A percentile compares a stretch with the other conserved stretches of the same genome.
Evolutionary conservation across 2,797 vertebrate genomes (phyloP).

Genomic region (Sebastes alutus): DNA sequence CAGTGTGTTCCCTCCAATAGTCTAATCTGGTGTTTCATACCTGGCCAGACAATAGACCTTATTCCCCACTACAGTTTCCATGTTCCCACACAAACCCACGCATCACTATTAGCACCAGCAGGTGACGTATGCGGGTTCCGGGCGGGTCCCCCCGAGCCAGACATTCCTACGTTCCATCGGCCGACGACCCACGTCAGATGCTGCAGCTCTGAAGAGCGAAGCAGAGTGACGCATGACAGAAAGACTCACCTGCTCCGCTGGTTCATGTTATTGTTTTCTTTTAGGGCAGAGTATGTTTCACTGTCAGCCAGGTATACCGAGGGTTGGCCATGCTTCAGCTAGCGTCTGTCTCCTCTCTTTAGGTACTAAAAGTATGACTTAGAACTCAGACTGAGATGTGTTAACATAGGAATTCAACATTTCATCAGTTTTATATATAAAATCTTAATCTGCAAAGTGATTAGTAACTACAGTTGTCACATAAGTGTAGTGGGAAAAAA

Average conservation of each 20-base stretch:
- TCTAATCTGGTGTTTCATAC: neutral
- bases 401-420: neutral
- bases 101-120: neutral
- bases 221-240: conserved; percentile 23
- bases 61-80: conserved; percentile 10
- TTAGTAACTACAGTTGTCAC: neutral
- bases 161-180: conserved; percentile 53
- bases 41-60: neutral
- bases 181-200: conserved; percentile 17
- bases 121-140: conserved; percentile 32
- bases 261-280: conserved; percentile 44
- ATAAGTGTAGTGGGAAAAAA: neutral
- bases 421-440: neutral
- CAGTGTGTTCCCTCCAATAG: neutral
- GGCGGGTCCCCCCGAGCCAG: conserved; percentile 48
- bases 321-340: neutral
- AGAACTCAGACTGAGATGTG: neutral
- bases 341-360: neutral
- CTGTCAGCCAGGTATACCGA: neutral
- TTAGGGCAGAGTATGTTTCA: conserved; percentile 5
- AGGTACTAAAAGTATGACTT: neutral
- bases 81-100: conserved; percentile 22
- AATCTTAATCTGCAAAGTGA: neutral
- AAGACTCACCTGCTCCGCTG: conserved; percentile 38
- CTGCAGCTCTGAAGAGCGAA: conserved; percentile 2